A percentile compares a stretch with the other conserved stretches of the same genome.
These are phyloP conservation scores for Diogma glabrata DNA, from an alignment of 2,888 invertebrate species.

Conservation along the genomic window DNA sequence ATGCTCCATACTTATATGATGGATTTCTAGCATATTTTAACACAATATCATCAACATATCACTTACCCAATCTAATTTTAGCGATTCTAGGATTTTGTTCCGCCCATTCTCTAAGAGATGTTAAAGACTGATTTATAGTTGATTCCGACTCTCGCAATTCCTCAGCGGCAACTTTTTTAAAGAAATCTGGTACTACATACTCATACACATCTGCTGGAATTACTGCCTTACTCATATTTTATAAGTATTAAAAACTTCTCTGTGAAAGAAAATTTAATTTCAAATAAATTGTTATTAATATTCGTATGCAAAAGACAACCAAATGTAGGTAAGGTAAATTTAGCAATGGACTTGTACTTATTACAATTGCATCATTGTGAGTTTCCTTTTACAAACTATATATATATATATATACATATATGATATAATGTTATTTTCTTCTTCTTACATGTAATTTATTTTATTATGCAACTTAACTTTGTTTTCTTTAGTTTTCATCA, in stretches of 20 bases:
- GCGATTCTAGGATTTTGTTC: constrained; percentile 56
- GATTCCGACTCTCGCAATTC: constrained; percentile 58
- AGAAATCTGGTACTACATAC: constrained; percentile 47
- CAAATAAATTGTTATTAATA: neutral
- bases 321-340: neutral
- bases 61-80: constrained; percentile 54
- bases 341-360: neutral
- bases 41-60: neutral
- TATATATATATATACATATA: no score
- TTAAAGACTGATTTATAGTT: constrained; percentile 50
- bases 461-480: no score
- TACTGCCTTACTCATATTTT: constrained; percentile 30
- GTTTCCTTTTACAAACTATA: no score
- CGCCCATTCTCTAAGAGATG: constrained; percentile 57
- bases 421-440: no score
- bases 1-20: no score
- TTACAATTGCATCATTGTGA: neutral
- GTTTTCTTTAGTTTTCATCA: no score
- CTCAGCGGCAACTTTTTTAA: constrained; percentile 49
- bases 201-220: constrained; percentile 53
- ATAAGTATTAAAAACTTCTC: neutral
- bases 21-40: no score
- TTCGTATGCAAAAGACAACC: neutral
- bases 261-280: neutral
- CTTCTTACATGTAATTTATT: no score